Evolutionary conservation across 2,113 vertebrate species (phyloP), one percentile per base, ranked within the genome.

Genomic region (Aythya baeri): DNA sequence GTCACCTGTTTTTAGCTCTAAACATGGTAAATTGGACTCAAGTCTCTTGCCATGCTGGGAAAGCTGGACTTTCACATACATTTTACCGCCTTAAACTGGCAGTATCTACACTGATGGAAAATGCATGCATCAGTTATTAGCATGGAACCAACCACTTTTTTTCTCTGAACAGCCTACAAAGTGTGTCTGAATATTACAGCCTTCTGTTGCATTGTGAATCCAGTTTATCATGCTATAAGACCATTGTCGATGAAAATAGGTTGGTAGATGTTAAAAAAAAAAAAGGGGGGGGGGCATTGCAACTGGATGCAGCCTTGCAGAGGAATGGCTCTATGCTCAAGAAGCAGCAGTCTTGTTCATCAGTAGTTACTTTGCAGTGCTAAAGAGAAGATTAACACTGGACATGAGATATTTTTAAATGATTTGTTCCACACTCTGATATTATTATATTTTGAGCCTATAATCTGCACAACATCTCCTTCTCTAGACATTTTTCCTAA

Each of bases 401-500:
- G 36, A 20, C 18, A 18, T 41, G 20, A 57, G 68, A 62, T 78
- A 62, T 52, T 93, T 83, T 77, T 46, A 31, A 3, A 1, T 63
- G 34, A 18, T 93, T 52, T 34, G 43, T 92, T 92, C 43, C 34
- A 49, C 11, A 4, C 34, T 73, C 10, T 17, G 52, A 46, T 92
- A 84, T 73, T 75, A 29, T 59, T 93, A 2, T 18, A 31, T 22
- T 93, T 83, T 93, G 57, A 91, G 6, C 3, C 57, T 77, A 13
- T 44, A 65, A 90, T 93, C 72, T 88, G 26, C 43, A 65, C 36
- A 65, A 49, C 46, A 92, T 43, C 26, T 72, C 74, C 70, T 78
- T 91, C 59, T 75, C n/a, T 71, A 73, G 50, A 3, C 81, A 52
- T 58, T 81, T 96, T 93, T 89, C 66, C 87, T 89, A 32, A 21